A percentile compares a stretch with the other conserved stretches of the same genome.
Evolutionary conservation across 2,113 vertebrate species (phyloP).

Genomic region (Catharus bicknelli): DNA sequence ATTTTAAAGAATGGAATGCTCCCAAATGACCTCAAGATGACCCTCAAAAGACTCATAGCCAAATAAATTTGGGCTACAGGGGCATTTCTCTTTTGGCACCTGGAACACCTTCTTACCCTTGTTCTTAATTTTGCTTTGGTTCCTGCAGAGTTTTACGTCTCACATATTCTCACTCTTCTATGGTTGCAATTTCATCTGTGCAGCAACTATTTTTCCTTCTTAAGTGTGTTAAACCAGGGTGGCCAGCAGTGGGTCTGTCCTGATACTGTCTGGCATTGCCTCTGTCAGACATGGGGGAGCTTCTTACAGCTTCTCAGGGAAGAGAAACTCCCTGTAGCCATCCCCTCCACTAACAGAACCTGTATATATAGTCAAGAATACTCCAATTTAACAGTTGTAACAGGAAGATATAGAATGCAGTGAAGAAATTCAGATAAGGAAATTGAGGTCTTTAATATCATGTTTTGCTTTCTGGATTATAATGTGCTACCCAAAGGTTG

Average conservation of each 20-base stretch:
- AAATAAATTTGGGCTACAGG: neutral
- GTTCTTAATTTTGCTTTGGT: neutral
- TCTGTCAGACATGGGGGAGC: neutral
- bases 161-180: neutral
- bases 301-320: neutral
- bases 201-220: neutral
- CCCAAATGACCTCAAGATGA: too few relatives aligned
- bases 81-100: neutral
- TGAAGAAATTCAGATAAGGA: neutral
- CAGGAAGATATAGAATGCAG: neutral
- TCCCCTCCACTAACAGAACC: neutral
- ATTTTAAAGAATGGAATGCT: neutral
- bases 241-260: fast-evolving
- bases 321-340: neutral
- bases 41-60: neutral
- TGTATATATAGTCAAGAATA: neutral
- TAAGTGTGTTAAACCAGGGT: neutral
- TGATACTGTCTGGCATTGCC: neutral
- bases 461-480: neutral
- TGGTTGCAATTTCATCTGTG: fast-evolving
- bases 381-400: neutral
- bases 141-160: neutral
- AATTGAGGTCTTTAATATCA: neutral
- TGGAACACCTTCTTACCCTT: neutral
- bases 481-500: neutral